Conservation (phyloP, 2,797 vertebrate genomes). For the Pantherophis alleghaniensis region DNA sequence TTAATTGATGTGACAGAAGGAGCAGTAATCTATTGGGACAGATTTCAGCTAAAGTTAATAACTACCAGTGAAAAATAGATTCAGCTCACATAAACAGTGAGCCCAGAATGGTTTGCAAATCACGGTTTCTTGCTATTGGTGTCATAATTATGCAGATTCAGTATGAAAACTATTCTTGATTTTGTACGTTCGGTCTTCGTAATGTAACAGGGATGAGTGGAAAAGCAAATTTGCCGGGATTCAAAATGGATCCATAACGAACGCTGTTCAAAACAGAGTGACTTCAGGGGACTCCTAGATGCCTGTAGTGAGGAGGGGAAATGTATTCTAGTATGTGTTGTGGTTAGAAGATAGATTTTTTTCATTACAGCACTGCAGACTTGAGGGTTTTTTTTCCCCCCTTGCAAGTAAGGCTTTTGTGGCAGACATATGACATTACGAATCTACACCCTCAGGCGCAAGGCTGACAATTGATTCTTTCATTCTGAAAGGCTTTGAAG, state of each 20-base stretch:
- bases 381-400: background rate
- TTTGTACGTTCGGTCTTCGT: background rate
- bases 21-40: background rate
- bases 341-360: background rate
- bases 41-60: background rate
- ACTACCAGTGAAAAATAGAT: background rate
- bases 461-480: conserved; percentile 33
- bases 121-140: background rate
- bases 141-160: background rate
- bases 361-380: background rate
- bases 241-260: background rate
- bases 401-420: conserved; percentile 12
- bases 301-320: background rate
- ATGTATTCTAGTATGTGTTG: background rate
- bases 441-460: conserved; percentile 20
- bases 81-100: background rate
- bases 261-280: background rate
- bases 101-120: background rate
- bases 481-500: conserved; percentile 26
- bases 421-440: conserved; percentile 12
- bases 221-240: background rate
- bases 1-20: background rate
- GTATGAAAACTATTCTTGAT: background rate
- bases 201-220: background rate
- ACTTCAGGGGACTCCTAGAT: background rate